Evolutionary conservation across 2,113 vertebrate genomes (phyloP), one percentile per base, ranked within the genome.

Genomic region (Mobula birostris): DNA sequence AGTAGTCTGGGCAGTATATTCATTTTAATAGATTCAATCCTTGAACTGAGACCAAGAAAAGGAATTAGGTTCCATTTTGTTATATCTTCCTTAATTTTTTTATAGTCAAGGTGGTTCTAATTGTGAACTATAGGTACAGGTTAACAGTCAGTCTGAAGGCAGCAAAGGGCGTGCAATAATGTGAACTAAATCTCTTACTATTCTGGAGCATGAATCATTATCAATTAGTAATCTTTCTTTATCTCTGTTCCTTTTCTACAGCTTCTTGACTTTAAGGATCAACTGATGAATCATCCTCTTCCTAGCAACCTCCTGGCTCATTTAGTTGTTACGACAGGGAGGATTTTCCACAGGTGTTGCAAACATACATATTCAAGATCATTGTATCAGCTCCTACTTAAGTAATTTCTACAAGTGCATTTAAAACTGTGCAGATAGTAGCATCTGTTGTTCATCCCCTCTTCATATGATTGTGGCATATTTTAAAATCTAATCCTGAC

Each of bases 241-340:
- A 17, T 92, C n/a, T 68, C 63, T 91, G 2, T 91, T 15, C 7
- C 36, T 72, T 27, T 92, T 32, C 68, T 15, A 92, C 90, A 92
- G 68, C 83, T 94, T 66, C n/a, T 94, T 9, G 94, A 95, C 12
- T 66, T 94, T 17, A 95, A 94, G 56, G 94, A 95, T 82, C 94
- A 95, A 66, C n/a, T 94, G 83, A 68, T 95, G 58, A 32, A 40
- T 24, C 83, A 95, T 32, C 80, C 94, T 56, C 83, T 95, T 77
- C 94, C 94, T 27, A 95, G 93, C 63, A 80, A 21, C n/a, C 29
- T 94, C 27, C 92, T 94, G 68, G 32, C 92, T 9, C 94, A 94
- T 77, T 58, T 94, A 19, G 94, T 94, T 68, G 36, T 95, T 48
- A 94, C 74, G 24, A 95, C 94, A n/a, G 92, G 92, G 9, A 93